phyloP scores from a whole-genome alignment of 1,140 invertebrate species.

The Agraylea sexmaculata region DNA sequence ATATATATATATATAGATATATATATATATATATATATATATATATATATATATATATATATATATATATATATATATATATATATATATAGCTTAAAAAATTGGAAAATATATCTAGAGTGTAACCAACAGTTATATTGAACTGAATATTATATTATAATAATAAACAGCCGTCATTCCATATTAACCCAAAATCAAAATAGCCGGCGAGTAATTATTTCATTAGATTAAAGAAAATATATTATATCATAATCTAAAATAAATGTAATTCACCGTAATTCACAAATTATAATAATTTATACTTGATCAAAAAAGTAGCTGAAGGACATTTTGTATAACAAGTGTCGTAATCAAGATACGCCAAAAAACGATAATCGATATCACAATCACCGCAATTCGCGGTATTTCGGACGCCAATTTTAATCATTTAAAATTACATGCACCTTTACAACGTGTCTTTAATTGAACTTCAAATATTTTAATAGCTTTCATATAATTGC shows the following conservation, averaged over 20 bases:
- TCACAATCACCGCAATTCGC: too few relatives aligned
- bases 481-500: too few relatives aligned
- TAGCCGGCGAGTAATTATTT: not conserved
- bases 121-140: not conserved
- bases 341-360: too few relatives aligned
- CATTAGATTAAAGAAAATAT: not conserved
- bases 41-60: not conserved
- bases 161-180: not conserved
- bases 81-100: not conserved
- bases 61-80: constrained; percentile 2
- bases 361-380: too few relatives aligned
- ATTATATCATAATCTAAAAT: not conserved
- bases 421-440: too few relatives aligned
- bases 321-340: too few relatives aligned
- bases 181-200: not conserved
- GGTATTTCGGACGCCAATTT: too few relatives aligned
- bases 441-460: too few relatives aligned
- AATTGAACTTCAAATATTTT: too few relatives aligned
- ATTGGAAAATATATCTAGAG: not conserved
- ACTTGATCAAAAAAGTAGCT: too few relatives aligned
- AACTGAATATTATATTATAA: not conserved
- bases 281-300: too few relatives aligned
- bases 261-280: too few relatives aligned
- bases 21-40: not conserved
- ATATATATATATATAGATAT: constrained; percentile 1